A percentile compares a stretch with the other conserved stretches of the same genome.
phyloP scores from a whole-genome alignment of 2,888 invertebrate species.

The Volucella bombylans region DNA sequence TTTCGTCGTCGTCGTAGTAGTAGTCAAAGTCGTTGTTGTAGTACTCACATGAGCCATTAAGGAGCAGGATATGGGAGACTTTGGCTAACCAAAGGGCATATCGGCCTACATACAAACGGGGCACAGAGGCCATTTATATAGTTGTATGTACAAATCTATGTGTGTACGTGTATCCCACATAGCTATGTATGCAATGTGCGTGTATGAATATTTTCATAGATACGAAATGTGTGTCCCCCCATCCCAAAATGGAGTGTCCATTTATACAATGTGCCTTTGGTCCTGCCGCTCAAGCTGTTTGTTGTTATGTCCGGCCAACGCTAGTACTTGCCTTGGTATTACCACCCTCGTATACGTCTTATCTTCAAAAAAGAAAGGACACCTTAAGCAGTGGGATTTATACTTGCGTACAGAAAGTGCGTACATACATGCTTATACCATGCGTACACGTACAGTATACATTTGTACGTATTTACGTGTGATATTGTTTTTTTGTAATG shows the following conservation, averaged over 20 bases:
- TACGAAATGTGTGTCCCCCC: constrained; percentile 56
- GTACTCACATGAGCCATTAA: constrained; percentile 66
- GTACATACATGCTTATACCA: constrained; percentile 2
- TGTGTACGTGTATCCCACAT: constrained; percentile 1
- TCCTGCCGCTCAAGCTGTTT: constrained; percentile 55
- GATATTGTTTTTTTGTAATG: constrained; percentile 18
- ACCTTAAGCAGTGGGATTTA: constrained; percentile 75
- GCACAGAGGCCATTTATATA: constrained; percentile 29
- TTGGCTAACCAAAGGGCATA: constrained; percentile 71
- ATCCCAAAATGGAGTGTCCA: constrained; percentile 64
- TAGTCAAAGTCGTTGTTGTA: constrained; percentile 64
- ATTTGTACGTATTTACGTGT: constrained; percentile 1
- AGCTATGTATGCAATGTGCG: constrained; percentile 16
- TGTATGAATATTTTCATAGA: constrained; percentile 61
- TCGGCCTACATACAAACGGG: constrained; percentile 69
- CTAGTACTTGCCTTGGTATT: constrained; percentile 48
- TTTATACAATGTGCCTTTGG: constrained; percentile 63
- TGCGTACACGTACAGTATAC: constrained; percentile 1
- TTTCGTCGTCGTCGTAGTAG: constrained; percentile 78
- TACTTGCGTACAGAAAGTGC: constrained; percentile 50
- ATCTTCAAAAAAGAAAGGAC: constrained; percentile 74
- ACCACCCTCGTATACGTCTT: constrained; percentile 76
- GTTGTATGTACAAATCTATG: neutral
- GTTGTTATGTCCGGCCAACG: constrained; percentile 61
- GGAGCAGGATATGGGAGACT: constrained; percentile 67